Conservation (phyloP, 2,113 vertebrate genomes). For the Equus przewalskii region DNA sequence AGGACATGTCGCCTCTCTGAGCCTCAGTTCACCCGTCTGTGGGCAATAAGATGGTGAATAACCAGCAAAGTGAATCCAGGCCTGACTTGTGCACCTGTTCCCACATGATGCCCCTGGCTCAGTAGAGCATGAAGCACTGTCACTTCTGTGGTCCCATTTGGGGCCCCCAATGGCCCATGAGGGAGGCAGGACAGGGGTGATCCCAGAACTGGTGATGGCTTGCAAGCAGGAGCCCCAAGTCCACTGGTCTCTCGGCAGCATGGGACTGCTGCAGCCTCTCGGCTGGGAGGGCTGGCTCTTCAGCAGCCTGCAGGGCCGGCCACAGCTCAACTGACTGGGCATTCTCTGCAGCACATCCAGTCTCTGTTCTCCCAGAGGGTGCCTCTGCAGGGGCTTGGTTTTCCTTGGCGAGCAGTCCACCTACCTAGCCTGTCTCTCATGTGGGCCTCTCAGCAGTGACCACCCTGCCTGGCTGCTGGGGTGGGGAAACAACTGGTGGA, state of each 20-base stretch:
- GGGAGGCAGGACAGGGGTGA: neutral
- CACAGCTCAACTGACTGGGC: neutral
- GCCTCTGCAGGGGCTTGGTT: slow-evolving; percentile 37
- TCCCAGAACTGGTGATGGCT: neutral
- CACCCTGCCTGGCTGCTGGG: neutral
- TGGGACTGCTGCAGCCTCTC: too few species aligned
- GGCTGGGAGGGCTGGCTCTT: too few species aligned
- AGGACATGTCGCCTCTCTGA: neutral
- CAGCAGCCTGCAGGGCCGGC: too few species aligned
- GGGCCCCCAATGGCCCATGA: neutral
- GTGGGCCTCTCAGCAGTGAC: neutral
- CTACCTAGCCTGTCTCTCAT: neutral
- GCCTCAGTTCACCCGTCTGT: neutral
- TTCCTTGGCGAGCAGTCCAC: neutral
- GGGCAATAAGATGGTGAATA: neutral
- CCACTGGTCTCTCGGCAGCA: too few species aligned
- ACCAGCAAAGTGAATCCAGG: neutral
- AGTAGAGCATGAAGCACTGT: neutral
- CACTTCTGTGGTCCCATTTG: neutral
- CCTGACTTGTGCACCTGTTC: neutral
- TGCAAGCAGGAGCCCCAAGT: neutral
- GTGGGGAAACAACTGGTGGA: neutral
- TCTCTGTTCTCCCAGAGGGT: slow-evolving; percentile 62
- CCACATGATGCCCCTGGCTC: neutral
- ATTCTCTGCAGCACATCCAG: slow-evolving; percentile 68